Percentiles rank a stretch among this genome's conserved stretches.
Conservation (phyloP, 1,140 invertebrate genomes). For the Tribolium castaneum region DNA sequence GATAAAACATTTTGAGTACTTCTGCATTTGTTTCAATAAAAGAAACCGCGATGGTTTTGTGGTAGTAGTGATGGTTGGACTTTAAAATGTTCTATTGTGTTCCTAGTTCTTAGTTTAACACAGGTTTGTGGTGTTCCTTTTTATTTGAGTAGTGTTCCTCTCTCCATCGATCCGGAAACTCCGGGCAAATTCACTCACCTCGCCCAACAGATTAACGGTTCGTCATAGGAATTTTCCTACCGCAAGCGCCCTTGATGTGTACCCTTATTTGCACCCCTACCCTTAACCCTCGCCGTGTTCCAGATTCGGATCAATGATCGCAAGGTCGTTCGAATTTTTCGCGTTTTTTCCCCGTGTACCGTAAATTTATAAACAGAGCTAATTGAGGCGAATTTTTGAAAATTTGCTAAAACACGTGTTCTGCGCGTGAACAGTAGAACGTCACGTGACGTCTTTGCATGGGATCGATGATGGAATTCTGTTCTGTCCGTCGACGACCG, state of each 20-base stretch:
- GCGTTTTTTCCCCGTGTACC: background rate
- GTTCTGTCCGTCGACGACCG: constrained; percentile 12
- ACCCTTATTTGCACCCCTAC: background rate
- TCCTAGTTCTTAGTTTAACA: background rate
- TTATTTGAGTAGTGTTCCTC: background rate
- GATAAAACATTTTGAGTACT: background rate
- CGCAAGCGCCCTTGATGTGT: background rate
- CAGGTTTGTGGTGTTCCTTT: background rate
- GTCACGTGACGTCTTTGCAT: constrained; percentile 37
- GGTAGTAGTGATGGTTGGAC: background rate
- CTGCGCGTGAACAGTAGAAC: constrained; percentile 21
- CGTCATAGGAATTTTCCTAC: constrained; percentile 22
- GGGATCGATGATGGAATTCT: constrained; percentile 40
- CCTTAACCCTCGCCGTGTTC: background rate
- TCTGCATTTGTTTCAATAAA: background rate
- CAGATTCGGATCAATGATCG: background rate
- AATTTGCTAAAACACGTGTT: constrained; percentile 7
- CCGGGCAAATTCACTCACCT: background rate
- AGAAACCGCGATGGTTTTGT: background rate
- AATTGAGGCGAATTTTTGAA: background rate
- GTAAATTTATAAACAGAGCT: background rate
- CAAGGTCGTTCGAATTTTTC: background rate
- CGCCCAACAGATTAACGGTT: background rate
- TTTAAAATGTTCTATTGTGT: background rate
- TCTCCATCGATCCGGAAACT: background rate